phyloP scores from a whole-genome alignment of 2,113 vertebrate genomes.

The Callocephalon fimbriatum region DNA sequence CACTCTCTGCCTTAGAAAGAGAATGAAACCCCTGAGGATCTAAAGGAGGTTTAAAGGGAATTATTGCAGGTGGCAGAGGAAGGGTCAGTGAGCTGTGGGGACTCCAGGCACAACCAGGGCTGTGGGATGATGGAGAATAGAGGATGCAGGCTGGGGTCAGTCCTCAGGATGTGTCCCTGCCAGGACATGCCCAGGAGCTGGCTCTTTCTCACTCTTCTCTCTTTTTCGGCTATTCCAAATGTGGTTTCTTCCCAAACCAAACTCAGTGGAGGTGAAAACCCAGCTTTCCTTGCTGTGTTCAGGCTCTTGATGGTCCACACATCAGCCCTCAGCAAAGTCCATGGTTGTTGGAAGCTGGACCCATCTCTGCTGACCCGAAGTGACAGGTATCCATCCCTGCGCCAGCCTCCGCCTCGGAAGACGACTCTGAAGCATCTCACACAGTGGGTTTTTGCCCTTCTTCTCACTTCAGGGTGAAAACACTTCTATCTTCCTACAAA shows the following conservation, averaged over 20 bases:
- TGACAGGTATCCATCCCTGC: conserved; percentile 16
- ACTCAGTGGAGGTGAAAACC: not conserved
- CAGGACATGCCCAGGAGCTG: not conserved
- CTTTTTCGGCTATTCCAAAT: not conserved
- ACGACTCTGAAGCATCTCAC: not conserved
- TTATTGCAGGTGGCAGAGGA: not conserved
- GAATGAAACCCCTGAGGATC: not conserved
- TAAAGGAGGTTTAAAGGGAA: not conserved
- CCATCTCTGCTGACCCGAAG: not conserved
- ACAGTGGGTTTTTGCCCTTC: not conserved
- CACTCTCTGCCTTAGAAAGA: not conserved
- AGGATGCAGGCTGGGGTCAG: not conserved
- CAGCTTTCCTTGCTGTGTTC: not conserved
- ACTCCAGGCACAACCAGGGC: fast-evolving
- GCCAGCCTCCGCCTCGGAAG: not conserved
- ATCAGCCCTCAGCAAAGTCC: not conserved
- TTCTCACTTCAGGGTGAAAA: conserved; percentile 64
- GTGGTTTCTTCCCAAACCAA: not conserved
- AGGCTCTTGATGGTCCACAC: not conserved
- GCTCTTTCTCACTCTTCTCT: not conserved
- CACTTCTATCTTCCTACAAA: conserved; percentile 30
- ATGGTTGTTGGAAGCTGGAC: not conserved
- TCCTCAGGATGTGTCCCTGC: not conserved
- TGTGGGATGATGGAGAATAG: not conserved
- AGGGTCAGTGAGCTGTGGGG: not conserved